phyloP scores from a whole-genome alignment of 2,797 vertebrate species.

The Tragelaphus eurycerus region DNA sequence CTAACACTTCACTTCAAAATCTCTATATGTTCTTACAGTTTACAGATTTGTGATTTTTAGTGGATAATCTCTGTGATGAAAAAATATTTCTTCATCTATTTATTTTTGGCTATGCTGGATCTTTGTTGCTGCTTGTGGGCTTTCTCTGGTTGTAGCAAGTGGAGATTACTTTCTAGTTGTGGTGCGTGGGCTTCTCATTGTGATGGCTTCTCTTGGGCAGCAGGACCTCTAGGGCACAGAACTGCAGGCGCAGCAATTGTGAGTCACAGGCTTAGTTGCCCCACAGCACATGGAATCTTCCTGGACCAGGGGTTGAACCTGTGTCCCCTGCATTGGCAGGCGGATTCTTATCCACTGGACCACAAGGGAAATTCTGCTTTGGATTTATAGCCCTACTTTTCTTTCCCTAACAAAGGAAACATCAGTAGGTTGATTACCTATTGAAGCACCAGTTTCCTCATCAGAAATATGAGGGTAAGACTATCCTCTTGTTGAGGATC shows the following conservation, averaged over 20 bases:
- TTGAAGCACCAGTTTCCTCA: neutral
- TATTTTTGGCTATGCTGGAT: neutral
- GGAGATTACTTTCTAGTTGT: neutral
- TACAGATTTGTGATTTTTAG: neutral
- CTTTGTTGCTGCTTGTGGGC: neutral
- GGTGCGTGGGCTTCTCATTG: neutral
- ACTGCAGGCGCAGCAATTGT: neutral
- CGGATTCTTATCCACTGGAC: neutral
- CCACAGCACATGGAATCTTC: neutral
- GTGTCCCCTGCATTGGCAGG: neutral
- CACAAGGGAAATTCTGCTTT: neutral
- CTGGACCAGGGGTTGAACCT: neutral
- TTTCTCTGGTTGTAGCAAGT: neutral
- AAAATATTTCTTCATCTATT: neutral
- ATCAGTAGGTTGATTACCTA: neutral
- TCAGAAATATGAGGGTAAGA: neutral
- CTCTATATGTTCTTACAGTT: neutral
- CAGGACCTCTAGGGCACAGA: neutral
- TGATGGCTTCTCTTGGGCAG: neutral
- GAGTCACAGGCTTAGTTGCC: neutral
- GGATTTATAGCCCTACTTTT: neutral
- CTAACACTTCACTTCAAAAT: neutral
- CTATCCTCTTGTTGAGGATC: neutral
- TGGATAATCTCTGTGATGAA: neutral
- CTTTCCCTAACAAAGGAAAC: neutral